phyloP scores from a whole-genome alignment of 2,888 invertebrate genomes.

The Archips xylosteana region DNA sequence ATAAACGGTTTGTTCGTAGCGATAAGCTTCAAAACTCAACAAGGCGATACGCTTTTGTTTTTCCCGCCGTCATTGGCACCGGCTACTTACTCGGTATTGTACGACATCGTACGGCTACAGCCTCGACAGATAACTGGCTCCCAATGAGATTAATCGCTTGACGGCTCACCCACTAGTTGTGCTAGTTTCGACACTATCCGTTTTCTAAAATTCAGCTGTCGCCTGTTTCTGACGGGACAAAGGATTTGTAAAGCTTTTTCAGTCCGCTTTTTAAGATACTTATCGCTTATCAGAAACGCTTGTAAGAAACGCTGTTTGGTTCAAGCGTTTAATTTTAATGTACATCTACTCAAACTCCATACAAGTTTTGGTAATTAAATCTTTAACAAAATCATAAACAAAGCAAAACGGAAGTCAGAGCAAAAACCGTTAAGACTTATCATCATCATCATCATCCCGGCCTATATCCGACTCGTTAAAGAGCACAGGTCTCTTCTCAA shows the following conservation, averaged over 20 bases:
- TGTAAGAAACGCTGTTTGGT: too few species aligned
- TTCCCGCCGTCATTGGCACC: slow-evolving; percentile 5
- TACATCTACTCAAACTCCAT: too few species aligned
- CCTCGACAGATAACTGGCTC: slow-evolving; percentile 9
- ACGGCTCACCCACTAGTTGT: slow-evolving; percentile 1
- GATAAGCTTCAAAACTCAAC: slow-evolving; percentile 1
- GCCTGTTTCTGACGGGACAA: neutral
- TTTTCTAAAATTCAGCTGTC: neutral
- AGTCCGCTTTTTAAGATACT: too few species aligned
- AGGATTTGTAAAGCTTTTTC: neutral
- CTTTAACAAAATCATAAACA: too few species aligned
- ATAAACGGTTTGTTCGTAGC: neutral
- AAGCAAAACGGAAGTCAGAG: too few species aligned
- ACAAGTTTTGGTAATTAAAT: too few species aligned
- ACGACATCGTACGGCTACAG: neutral
- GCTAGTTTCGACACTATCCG: neutral
- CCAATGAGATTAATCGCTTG: slow-evolving; percentile 12
- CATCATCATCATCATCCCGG: too few species aligned
- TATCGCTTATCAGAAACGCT: too few species aligned
- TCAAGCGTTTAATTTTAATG: too few species aligned
- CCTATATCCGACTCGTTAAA: too few species aligned
- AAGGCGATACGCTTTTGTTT: slow-evolving; percentile 5
- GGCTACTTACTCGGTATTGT: neutral
- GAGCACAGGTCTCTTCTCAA: too few species aligned
- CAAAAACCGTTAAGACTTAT: too few species aligned